phyloP scores from a whole-genome alignment of 2,888 invertebrate species.

The Tineola bisselliella region DNA sequence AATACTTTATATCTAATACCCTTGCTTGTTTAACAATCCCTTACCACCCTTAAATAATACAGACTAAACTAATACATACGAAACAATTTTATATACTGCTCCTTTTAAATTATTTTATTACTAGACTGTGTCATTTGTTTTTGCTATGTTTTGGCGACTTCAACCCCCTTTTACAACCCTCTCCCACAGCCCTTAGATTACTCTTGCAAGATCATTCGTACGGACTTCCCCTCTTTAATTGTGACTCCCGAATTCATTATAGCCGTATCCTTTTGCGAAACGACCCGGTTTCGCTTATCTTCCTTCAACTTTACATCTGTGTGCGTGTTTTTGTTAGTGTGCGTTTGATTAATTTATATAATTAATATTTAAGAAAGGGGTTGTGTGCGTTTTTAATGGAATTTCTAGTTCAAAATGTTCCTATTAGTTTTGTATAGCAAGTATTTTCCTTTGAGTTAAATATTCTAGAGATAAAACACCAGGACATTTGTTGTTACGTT shows the following conservation, averaged over 20 bases:
- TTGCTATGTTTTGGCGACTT: not conserved
- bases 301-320: slow-evolving; percentile 24
- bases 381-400: not conserved
- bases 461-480: no score
- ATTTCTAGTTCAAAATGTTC: no score
- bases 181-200: slow-evolving; percentile 37
- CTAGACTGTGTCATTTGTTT: not conserved
- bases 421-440: no score
- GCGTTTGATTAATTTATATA: slow-evolving; percentile 39
- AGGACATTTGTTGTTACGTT: no score
- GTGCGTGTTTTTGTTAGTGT: slow-evolving; percentile 22
- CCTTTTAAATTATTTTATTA: not conserved
- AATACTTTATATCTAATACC: slow-evolving; percentile 34
- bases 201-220: slow-evolving; percentile 57
- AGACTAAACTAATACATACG: not conserved
- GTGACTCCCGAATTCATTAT: slow-evolving; percentile 63
- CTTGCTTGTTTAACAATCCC: slow-evolving; percentile 24
- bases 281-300: slow-evolving; percentile 55
- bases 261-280: slow-evolving; percentile 47
- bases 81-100: not conserved
- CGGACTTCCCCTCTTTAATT: slow-evolving; percentile 64
- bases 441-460: no score
- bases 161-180: slow-evolving; percentile 23
- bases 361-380: slow-evolving; percentile 19
- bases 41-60: slow-evolving; percentile 23